Evolutionary conservation across 2,113 vertebrate genomes (phyloP), one percentile per base, ranked within the genome.

Genomic region (Nothoprocta pentlandii): DNA sequence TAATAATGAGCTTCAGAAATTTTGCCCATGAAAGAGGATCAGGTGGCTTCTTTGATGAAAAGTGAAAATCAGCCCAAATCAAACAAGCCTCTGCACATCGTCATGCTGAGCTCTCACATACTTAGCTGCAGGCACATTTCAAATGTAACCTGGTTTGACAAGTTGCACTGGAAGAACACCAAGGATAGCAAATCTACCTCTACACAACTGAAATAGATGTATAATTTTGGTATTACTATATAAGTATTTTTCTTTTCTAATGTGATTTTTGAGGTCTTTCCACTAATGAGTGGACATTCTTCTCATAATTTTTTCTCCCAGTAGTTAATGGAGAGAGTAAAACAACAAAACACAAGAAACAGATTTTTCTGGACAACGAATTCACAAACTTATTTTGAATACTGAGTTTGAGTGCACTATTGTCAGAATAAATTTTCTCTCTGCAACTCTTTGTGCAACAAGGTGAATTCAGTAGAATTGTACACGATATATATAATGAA

Each of bases 61-160:
- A 97, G 97, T 95, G 93, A 97, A 98, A 98, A 95, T 95, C 95
- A 95, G 54, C 75, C 93, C 44, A 93, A 97, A 97, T 97, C 96
- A 96, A 97, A 98, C 98, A 98, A 98, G 98, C 96, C 97, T 91
- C 49, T 98, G 96, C 95, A 96, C 95, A 96, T 96, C 92, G 0
- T 82, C 92, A 84, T 9, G 42, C 96, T 90, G 93, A 96, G 95
- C 69, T 95, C 83, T 95, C 76, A 79, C 89, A 95, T 90, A 92
- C 80, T 95, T 97, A 87, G 93, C 98, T 95, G 67, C 94, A 96
- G 97, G 97, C 97, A 93, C 89, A 94, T 97, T 97, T 97, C 96
- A 96, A 63, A 84, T 28, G 47, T 93, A 97, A 97, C 96, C 95
- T 97, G 93, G 97, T 98, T 97, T 97, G 97, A 98, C 98, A 98